Evolutionary conservation across 1,140 invertebrate genomes (phyloP).

Genomic region (Berghia stephanieae): DNA sequence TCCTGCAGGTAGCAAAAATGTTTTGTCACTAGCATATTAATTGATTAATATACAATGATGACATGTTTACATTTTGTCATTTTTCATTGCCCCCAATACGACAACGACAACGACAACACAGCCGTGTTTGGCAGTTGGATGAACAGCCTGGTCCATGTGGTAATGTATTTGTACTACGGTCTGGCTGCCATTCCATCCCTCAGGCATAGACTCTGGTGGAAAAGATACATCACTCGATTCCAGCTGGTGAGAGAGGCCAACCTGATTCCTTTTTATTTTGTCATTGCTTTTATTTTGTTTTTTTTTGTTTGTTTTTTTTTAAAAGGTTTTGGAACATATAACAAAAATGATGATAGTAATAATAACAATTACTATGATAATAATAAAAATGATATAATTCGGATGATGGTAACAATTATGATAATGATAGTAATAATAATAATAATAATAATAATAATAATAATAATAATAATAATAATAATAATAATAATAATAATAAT

Average conservation of each 20-base stretch:
- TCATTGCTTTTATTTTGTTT: neutral
- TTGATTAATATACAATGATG: neutral
- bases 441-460: no score
- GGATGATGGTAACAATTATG: no score
- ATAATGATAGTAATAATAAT: no score
- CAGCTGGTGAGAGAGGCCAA: constrained; percentile 77
- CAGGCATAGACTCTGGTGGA: constrained; percentile 89
- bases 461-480: no score
- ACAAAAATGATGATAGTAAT: no score
- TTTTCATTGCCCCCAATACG: neutral
- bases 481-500: no score
- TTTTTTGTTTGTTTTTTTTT: neutral
- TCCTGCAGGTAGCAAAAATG: no score
- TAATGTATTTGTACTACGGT: constrained; percentile 95
- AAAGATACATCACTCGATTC: constrained; percentile 88
- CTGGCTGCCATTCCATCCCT: constrained; percentile 81
- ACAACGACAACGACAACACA: no score
- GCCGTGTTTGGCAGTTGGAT: constrained; percentile 73
- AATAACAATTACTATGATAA: no score
- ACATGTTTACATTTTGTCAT: neutral
- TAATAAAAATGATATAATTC: no score
- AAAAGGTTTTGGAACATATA: no score
- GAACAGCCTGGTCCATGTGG: constrained; percentile 89
- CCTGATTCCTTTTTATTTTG: neutral
- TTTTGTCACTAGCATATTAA: no score